These are phyloP conservation scores for Acronicta leporina DNA, from an alignment of 2,888 invertebrate genomes.

Conservation along the genomic window DNA sequence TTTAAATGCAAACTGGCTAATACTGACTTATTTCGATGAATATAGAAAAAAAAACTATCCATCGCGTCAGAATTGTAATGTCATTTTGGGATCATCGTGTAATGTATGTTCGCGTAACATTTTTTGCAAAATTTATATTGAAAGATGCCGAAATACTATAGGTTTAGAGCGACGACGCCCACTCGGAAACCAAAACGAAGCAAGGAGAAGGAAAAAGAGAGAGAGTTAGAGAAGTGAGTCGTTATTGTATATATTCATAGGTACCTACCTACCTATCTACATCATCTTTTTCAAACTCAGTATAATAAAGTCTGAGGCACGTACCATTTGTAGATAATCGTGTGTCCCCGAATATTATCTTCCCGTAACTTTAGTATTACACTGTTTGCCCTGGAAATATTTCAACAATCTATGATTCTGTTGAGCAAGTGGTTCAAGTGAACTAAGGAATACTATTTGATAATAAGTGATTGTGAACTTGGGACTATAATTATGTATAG, in stretches of 20 bases:
- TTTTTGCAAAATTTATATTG: slow-evolving; percentile 76
- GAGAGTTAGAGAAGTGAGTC: slow-evolving; percentile 67
- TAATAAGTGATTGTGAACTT: too few relatives aligned
- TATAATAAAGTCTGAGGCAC: too few relatives aligned
- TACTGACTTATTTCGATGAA: background rate
- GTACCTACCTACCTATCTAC: too few relatives aligned
- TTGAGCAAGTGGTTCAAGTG: too few relatives aligned
- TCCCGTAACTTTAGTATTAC: too few relatives aligned
- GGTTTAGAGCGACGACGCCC: slow-evolving; percentile 80
- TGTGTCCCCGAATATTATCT: too few relatives aligned
- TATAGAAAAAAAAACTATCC: slow-evolving; percentile 16
- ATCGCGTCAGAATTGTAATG: slow-evolving; percentile 52
- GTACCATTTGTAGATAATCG: too few relatives aligned
- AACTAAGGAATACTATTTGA: too few relatives aligned
- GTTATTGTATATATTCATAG: background rate
- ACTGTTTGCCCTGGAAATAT: too few relatives aligned
- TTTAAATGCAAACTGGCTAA: slow-evolving; percentile 18
- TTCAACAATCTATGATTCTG: too few relatives aligned
- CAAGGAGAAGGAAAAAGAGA: slow-evolving; percentile 71
- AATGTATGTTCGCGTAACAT: slow-evolving; percentile 52
- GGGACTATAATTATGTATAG: too few relatives aligned
- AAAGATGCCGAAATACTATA: slow-evolving; percentile 85
- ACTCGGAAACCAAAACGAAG: slow-evolving; percentile 72
- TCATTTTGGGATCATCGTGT: slow-evolving; percentile 60
- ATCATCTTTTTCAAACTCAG: too few relatives aligned